These are phyloP conservation scores for Autographa gamma DNA, from an alignment of 2,888 invertebrate species.

Conservation along the genomic window DNA sequence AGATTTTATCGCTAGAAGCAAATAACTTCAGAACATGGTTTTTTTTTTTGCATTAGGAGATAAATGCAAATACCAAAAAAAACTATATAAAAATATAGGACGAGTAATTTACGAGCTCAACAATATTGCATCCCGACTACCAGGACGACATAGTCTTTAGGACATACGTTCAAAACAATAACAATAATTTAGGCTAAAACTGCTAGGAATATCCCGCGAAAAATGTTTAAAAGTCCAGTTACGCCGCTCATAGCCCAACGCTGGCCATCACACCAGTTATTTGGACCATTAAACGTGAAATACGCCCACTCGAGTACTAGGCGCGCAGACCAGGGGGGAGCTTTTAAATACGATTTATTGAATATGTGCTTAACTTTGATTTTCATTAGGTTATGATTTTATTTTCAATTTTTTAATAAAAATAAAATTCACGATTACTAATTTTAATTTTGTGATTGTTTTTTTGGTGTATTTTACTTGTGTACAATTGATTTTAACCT, in stretches of 20 bases:
- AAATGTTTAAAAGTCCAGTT: conserved; percentile 71
- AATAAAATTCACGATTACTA: too few species aligned
- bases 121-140: conserved; percentile 27
- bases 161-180: conserved; percentile 68
- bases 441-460: too few species aligned
- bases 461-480: too few species aligned
- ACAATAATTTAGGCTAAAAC: conserved; percentile 79
- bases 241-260: conserved; percentile 73
- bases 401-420: too few species aligned
- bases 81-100: too few species aligned
- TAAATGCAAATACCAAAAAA: too few species aligned
- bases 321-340: conserved; percentile 60
- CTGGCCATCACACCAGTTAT: conserved; percentile 80
- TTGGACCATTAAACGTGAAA: conserved; percentile 87
- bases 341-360: conserved; percentile 80
- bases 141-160: conserved; percentile 46
- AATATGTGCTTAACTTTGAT: conserved; percentile 68
- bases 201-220: conserved; percentile 76
- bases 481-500: too few species aligned
- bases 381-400: conserved; percentile 48
- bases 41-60: too few species aligned
- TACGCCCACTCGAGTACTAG: conserved; percentile 71
- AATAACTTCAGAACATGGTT: too few species aligned
- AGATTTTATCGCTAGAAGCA: too few species aligned
- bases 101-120: too few species aligned